These are phyloP conservation scores for Dromiciops gliroides DNA, from an alignment of 2,113 vertebrate species.

Conservation along the genomic window DNA sequence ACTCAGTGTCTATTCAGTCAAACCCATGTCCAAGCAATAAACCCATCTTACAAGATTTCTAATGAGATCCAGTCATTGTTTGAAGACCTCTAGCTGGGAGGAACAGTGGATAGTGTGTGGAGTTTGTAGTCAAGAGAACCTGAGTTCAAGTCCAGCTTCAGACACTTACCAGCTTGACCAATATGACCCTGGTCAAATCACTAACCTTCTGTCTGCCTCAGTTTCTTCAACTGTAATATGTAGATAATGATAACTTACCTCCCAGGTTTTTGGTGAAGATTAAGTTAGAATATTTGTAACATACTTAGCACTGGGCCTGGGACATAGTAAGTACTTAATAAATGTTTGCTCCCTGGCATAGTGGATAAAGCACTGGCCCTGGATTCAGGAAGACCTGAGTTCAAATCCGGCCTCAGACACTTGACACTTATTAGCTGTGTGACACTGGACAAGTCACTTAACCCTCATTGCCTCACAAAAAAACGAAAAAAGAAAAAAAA, in stretches of 20 bases:
- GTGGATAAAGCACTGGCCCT: too few species aligned
- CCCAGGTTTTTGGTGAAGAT: not conserved
- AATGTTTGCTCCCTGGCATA: not conserved
- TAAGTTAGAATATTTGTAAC: not conserved
- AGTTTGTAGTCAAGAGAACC: not conserved
- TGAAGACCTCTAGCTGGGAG: not conserved
- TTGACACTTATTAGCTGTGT: too few species aligned
- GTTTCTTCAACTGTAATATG: not conserved
- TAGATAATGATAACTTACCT: not conserved
- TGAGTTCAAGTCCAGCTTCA: not conserved
- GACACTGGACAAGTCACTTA: too few species aligned
- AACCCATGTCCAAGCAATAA: not conserved
- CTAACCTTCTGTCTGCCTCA: not conserved
- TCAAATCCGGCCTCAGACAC: too few species aligned
- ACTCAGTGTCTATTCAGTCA: not conserved
- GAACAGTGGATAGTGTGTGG: not conserved
- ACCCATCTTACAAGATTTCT: not conserved
- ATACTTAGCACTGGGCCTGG: not conserved
- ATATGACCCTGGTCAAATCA: not conserved
- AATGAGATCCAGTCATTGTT: not conserved
- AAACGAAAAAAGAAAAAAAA: too few species aligned
- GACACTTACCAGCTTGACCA: not conserved
- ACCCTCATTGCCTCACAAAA: too few species aligned
- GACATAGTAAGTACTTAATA: not conserved
- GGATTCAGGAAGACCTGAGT: too few species aligned